Conservation (phyloP, 2,797 vertebrate species). For the Silurus lanzhouensis region DNA sequence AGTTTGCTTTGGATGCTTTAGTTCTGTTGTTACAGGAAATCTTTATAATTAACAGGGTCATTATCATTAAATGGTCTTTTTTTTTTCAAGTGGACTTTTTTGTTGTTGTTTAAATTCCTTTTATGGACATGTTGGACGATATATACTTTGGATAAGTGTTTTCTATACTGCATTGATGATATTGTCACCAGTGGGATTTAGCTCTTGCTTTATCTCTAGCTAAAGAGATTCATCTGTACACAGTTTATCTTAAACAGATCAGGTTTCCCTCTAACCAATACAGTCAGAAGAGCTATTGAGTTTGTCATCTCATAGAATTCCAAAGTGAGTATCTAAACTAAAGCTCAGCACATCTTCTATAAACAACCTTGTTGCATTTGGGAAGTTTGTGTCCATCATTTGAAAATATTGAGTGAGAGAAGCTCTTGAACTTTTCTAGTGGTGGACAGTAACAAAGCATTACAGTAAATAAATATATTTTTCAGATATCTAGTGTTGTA, state of each 20-base stretch:
- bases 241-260: not conserved
- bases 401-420: not conserved
- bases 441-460: too few species aligned
- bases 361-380: not conserved
- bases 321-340: not conserved
- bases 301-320: not conserved
- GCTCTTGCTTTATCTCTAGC: not conserved
- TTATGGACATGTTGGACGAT: not conserved
- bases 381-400: not conserved
- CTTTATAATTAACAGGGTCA: conserved; percentile 6
- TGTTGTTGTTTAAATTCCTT: not conserved
- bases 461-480: too few species aligned
- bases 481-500: too few species aligned
- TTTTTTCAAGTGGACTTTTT: not conserved
- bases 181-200: not conserved
- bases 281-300: not conserved
- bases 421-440: not conserved
- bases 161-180: not conserved
- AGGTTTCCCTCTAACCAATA: not conserved
- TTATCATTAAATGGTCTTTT: not conserved
- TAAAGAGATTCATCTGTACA: not conserved
- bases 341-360: not conserved
- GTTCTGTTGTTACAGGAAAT: not conserved
- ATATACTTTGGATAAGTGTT: not conserved
- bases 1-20: not conserved